These are phyloP conservation scores for Heliangelus exortis DNA, from an alignment of 2,797 vertebrate genomes.

Conservation along the genomic window DNA sequence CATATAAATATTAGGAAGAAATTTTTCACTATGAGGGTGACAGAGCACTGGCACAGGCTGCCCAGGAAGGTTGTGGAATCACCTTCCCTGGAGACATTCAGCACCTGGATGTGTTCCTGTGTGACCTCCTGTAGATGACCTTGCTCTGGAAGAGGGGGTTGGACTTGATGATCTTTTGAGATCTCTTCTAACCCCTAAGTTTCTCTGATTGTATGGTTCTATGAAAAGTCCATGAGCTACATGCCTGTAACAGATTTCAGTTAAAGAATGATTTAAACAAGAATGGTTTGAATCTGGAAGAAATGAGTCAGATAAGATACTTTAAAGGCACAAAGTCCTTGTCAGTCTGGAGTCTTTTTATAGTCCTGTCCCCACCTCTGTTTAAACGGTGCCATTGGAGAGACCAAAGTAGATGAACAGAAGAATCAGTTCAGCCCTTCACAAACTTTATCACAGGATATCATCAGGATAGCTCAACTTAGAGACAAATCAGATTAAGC, in stretches of 20 bases:
- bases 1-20: no score
- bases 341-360: neutral
- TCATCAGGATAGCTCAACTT: neutral
- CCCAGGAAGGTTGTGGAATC: no score
- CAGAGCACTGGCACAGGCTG: no score
- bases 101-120: no score
- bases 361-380: neutral
- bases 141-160: no score
- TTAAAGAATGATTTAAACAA: neutral
- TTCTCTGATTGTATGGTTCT: no score
- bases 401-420: neutral
- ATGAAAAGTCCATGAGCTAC: neutral
- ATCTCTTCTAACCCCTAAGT: no score
- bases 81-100: no score
- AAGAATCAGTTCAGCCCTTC: neutral
- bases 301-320: neutral
- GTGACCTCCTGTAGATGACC: no score
- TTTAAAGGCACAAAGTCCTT: neutral
- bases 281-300: neutral
- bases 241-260: neutral
- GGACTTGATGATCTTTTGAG: no score
- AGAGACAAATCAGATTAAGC: neutral
- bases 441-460: neutral
- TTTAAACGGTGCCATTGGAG: neutral
- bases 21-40: no score